Base-by-base conservation (phyloP, 2,888 invertebrate genomes). In the Leptopterna dolabrata region DNA sequence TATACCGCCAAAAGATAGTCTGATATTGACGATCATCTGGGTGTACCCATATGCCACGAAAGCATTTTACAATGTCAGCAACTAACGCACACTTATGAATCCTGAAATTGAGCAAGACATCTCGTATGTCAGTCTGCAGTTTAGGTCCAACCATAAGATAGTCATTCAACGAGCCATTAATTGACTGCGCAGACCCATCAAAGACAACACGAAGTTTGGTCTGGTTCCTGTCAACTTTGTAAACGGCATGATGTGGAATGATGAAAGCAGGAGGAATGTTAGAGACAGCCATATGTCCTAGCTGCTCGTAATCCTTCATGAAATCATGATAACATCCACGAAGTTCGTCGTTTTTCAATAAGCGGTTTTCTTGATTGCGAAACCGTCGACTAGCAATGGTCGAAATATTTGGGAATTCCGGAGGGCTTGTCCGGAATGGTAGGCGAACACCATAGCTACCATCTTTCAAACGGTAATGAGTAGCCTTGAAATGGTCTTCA, bases 1-100 rank as follows among this genome's bases (percentile, higher is more conserved):
- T 51, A 1, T 88, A 80, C 70, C 90, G 81, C 90, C 90, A 90
- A 4, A 90, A 85, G 29, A 91, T 90, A 7, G 90, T 86, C 19
- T 90, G 90, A 30, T 87, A 89, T 19, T 88, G 30, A 7, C 87
- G 55, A 87, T 90, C 89, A 4, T 41, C 43, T 29, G 81, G 81
- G 30, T 82, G 81, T 4, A 82, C 19, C 55, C 63, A 78, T 45
- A 78, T 78, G 24, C n/a, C 24, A 6, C 78, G 78, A 45, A 45
- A 78, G 11, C 30, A 41, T 78, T 78, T 78, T 11, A 78, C 78
- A 24, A 41, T 24, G 24, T 78, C 78, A n/a, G 78, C 24, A 7
- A 78, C 45, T 29, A 78, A 45, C 7, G 78, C 78, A 41, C 16
- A 36, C 24, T 78, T 45, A 41, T 78, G 78, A 24, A 7, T 29